phyloP scores from a whole-genome alignment of 2,888 invertebrate genomes.

The Rhodophaea formosa region DNA sequence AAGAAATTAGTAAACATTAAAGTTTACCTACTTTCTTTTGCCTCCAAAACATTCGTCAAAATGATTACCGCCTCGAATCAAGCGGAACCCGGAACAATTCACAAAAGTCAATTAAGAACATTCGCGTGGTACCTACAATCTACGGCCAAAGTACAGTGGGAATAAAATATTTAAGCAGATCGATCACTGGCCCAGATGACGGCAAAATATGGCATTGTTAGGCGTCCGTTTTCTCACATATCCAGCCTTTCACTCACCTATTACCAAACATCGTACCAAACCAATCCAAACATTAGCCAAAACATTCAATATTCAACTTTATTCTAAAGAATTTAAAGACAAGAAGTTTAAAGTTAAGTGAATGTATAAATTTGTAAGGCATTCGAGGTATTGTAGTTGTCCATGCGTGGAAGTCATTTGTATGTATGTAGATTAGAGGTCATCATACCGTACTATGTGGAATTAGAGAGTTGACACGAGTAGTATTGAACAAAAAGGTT shows the following conservation, averaged over 20 bases:
- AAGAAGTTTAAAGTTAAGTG: constrained; percentile 8
- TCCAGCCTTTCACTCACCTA: constrained; percentile 75
- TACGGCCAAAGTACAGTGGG: constrained; percentile 54
- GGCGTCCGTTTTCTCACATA: constrained; percentile 77
- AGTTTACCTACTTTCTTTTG: neutral
- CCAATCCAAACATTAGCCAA: constrained; percentile 23
- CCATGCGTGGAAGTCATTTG: constrained; percentile 75
- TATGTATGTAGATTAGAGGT: constrained; percentile 77
- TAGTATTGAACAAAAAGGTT: constrained; percentile 36
- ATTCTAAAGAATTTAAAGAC: constrained; percentile 30
- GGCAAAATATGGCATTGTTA: constrained; percentile 77
- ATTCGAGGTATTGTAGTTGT: constrained; percentile 72
- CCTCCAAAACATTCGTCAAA: neutral
- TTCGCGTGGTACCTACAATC: constrained; percentile 32
- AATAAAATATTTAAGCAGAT: constrained; percentile 74
- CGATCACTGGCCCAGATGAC: constrained; percentile 72
- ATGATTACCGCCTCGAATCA: neutral
- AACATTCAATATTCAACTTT: constrained; percentile 40
- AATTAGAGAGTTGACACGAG: constrained; percentile 60
- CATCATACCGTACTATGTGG: constrained; percentile 67
- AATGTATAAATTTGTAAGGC: constrained; percentile 39
- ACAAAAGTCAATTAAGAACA: constrained; percentile 10
- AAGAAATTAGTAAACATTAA: neutral
- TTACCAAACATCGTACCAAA: constrained; percentile 61
- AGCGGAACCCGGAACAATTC: constrained; percentile 7